Evolutionary conservation across 2,797 vertebrate species (phyloP).

Genomic region (Phoeniculus purpureus): DNA sequence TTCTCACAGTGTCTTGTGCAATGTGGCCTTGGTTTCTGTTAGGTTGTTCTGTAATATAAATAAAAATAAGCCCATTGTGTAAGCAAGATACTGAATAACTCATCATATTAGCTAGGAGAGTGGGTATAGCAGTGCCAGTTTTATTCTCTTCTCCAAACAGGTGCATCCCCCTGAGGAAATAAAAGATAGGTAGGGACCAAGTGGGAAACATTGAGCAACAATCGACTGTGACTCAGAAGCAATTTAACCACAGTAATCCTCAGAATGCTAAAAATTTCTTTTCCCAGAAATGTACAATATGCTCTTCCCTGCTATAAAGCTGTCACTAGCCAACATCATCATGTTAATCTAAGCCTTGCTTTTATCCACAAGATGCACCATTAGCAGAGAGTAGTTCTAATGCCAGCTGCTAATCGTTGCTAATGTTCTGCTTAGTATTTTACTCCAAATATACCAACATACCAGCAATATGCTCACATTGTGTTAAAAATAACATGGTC

Average conservation of each 20-base stretch:
- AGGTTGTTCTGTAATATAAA: neutral
- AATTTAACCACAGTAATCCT: conserved; percentile 30
- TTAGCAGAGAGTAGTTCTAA: neutral
- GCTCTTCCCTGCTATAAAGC: conserved; percentile 22
- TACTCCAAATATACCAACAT: neutral
- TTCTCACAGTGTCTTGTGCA: neutral
- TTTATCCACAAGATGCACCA: neutral
- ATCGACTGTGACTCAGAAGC: neutral
- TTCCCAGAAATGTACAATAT: conserved; percentile 19
- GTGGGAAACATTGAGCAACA: neutral
- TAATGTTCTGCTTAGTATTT: neutral
- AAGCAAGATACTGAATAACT: neutral
- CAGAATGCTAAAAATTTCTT: neutral
- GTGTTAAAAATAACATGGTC: conserved; percentile 2
- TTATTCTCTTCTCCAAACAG: neutral
- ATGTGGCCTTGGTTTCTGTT: neutral
- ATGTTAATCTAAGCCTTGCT: neutral
- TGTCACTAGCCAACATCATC: neutral
- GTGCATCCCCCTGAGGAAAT: conserved; percentile 24
- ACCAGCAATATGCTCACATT: neutral
- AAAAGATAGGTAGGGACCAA: neutral
- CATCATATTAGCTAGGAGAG: neutral
- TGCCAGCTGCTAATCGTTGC: neutral
- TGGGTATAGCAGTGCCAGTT: neutral
- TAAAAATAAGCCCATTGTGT: neutral